phyloP scores from a whole-genome alignment of 2,888 invertebrate genomes.

The Halictus quadricinctus region DNA sequence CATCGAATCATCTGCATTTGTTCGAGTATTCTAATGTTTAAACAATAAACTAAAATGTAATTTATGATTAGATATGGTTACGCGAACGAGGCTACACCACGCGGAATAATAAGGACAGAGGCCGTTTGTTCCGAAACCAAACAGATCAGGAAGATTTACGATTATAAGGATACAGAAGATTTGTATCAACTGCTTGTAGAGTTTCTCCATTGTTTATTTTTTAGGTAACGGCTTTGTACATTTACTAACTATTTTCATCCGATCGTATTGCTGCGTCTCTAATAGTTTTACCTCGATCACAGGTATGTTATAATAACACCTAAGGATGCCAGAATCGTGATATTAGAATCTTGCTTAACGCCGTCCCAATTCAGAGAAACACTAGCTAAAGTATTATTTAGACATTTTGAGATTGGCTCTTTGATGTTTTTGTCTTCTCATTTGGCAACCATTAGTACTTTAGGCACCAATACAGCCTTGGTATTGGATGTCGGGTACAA shows the following conservation, averaged over 20 bases:
- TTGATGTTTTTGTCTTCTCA: slow-evolving; percentile 93
- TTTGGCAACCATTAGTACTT: slow-evolving; percentile 91
- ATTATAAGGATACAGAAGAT: slow-evolving; percentile 87
- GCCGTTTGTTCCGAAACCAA: slow-evolving; percentile 87
- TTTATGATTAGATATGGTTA: slow-evolving; percentile 91
- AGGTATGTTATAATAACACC: slow-evolving; percentile 96
- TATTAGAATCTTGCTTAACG: slow-evolving; percentile 95
- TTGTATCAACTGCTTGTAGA: slow-evolving; percentile 93
- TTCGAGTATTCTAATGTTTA: slow-evolving; percentile 11
- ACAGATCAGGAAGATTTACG: slow-evolving; percentile 85
- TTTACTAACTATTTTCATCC: not conserved
- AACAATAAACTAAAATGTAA: not conserved
- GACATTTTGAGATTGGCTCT: slow-evolving; percentile 92
- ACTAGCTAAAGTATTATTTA: slow-evolving; percentile 94
- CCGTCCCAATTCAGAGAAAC: slow-evolving; percentile 92
- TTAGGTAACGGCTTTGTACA: slow-evolving; percentile 86
- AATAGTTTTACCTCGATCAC: not conserved
- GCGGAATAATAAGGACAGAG: slow-evolving; percentile 93
- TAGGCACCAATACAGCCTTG: slow-evolving; percentile 91
- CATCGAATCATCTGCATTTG: slow-evolving; percentile 72
- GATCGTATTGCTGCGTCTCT: not conserved
- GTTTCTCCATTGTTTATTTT: slow-evolving; percentile 94
- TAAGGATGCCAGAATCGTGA: slow-evolving; percentile 94
- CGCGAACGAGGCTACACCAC: slow-evolving; percentile 93
- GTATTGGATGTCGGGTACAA: slow-evolving; percentile 94